These are phyloP conservation scores for Molorchus minor DNA, from an alignment of 2,888 invertebrate genomes.

Conservation along the genomic window DNA sequence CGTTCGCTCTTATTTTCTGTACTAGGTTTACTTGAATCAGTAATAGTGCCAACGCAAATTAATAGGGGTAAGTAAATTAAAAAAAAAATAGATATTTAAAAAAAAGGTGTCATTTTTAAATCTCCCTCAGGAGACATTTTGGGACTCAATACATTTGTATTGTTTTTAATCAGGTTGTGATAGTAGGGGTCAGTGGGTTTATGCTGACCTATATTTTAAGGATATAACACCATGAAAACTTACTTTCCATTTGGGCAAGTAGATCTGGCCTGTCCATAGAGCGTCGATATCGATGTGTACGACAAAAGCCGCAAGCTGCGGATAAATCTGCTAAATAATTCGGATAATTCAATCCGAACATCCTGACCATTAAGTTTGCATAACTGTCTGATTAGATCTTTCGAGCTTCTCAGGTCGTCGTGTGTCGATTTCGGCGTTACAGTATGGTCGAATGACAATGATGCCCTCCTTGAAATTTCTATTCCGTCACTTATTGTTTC, in stretches of 20 bases:
- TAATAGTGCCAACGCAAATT: too few relatives aligned
- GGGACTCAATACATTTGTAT: too few relatives aligned
- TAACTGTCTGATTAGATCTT: conserved; percentile 75
- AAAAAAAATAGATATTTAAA: too few relatives aligned
- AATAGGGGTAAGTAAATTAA: too few relatives aligned
- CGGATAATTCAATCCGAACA: conserved; percentile 70
- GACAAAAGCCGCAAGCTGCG: conserved; percentile 74
- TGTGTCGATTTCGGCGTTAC: conserved; percentile 73
- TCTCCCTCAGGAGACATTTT: too few relatives aligned
- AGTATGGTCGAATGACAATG: conserved; percentile 77
- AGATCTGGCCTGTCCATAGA: conserved; percentile 70
- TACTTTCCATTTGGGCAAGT: conserved; percentile 78
- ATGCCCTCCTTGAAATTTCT: conserved; percentile 68
- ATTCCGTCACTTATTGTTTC: conserved; percentile 64
- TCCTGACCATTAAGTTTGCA: conserved; percentile 70
- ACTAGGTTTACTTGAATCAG: too few relatives aligned
- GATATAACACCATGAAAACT: conserved; percentile 50
- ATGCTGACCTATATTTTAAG: too few relatives aligned
- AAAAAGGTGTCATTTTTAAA: too few relatives aligned
- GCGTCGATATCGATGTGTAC: conserved; percentile 73
- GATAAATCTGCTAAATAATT: conserved; percentile 72
- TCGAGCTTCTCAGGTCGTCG: conserved; percentile 75
- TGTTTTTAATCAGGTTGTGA: too few relatives aligned
- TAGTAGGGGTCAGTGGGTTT: too few relatives aligned
- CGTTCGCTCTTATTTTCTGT: not conserved